Conservation (phyloP, 30 jellyfish, hydroid and myxozoan genomes). For the Haliclystus octoradiatus region DNA sequence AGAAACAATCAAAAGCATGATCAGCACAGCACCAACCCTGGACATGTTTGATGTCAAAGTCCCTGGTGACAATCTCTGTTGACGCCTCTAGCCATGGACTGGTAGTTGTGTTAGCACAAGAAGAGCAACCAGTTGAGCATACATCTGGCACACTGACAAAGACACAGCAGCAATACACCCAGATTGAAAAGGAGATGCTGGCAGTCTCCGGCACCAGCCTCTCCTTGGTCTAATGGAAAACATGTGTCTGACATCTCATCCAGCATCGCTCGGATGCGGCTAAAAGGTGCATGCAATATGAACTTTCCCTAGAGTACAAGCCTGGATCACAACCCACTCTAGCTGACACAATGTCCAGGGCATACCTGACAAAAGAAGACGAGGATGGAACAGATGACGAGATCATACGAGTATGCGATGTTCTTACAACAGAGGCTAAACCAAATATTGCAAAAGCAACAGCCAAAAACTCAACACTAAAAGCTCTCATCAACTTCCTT, state of each 20-base stretch:
- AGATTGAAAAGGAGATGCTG: constrained; percentile 32
- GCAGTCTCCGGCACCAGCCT: constrained; percentile 46
- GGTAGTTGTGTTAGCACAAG: constrained; percentile 19
- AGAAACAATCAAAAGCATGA: neutral
- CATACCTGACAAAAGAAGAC: too few species aligned
- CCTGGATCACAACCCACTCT: too few species aligned
- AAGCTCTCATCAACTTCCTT: too few species aligned
- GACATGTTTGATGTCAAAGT: neutral
- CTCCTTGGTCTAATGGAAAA: neutral
- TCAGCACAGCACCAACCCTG: neutral
- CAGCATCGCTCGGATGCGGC: neutral
- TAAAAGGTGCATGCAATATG: too few species aligned
- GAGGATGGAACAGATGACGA: too few species aligned
- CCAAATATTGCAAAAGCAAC: too few species aligned
- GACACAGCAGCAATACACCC: constrained; percentile 39
- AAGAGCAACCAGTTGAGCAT: constrained; percentile 39
- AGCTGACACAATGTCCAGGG: too few species aligned
- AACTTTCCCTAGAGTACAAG: too few species aligned
- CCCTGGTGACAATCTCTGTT: neutral
- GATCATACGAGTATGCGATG: too few species aligned
- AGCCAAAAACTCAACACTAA: too few species aligned
- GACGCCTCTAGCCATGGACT: constrained; percentile 8
- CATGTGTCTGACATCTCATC: neutral
- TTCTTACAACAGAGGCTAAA: too few species aligned
- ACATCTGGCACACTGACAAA: constrained; percentile 42